Percentiles rank a stretch among this genome's conserved stretches.
Evolutionary conservation across 2,888 invertebrate genomes (phyloP).

Genomic region (Drosophila anomalata): DNA sequence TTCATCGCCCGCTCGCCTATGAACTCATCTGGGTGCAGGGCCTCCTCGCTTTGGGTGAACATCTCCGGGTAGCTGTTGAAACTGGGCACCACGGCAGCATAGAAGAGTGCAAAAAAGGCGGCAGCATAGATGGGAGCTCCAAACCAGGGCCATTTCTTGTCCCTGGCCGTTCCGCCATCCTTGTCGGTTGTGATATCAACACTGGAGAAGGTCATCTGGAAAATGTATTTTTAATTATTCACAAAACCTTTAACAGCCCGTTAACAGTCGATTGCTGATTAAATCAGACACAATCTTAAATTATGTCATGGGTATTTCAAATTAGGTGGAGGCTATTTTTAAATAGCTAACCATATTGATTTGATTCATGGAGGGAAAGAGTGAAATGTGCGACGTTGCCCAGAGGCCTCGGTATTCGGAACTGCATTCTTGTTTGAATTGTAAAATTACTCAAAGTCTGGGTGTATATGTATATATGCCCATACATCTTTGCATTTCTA

Average conservation of each 20-base stretch:
- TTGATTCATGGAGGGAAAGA: neutral
- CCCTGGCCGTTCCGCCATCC: conserved; percentile 28
- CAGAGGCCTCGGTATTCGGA: neutral
- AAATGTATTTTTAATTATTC: neutral
- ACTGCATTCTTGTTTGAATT: neutral
- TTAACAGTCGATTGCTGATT: neutral
- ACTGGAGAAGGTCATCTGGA: conserved; percentile 61
- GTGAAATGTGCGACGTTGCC: neutral
- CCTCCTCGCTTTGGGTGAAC: conserved; percentile 64
- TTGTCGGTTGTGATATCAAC: conserved; percentile 42
- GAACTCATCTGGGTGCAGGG: conserved; percentile 85
- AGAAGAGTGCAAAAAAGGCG: conserved; percentile 75
- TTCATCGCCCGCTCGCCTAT: conserved; percentile 88
- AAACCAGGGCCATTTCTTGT: conserved; percentile 77
- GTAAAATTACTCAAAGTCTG: neutral
- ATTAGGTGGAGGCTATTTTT: neutral
- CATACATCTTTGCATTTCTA: neutral
- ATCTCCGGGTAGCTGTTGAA: conserved; percentile 76
- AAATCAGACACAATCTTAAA: conserved; percentile 11
- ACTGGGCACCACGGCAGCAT: conserved; percentile 77
- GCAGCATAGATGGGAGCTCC: conserved; percentile 77
- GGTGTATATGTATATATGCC: neutral
- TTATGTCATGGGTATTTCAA: conserved; percentile 22
- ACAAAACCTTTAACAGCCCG: neutral
- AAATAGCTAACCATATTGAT: neutral